Percentiles rank a stretch among this genome's conserved stretches.
phyloP scores from a whole-genome alignment of 2,888 invertebrate genomes.

The Apocheima hispidaria region DNA sequence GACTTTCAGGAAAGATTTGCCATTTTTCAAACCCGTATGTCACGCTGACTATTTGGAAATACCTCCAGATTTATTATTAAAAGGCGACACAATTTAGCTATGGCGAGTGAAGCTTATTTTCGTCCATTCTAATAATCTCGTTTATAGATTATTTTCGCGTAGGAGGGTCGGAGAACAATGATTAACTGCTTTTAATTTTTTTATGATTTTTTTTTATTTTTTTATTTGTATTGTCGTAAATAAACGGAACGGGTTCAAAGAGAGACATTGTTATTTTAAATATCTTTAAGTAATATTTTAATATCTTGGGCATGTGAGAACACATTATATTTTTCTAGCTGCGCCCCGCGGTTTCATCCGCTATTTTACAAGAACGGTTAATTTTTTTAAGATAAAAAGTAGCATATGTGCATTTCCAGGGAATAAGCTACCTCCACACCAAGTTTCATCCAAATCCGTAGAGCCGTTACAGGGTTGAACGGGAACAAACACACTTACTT shows the following conservation, averaged over 20 bases:
- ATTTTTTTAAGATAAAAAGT: too few species aligned
- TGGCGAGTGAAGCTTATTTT: slow-evolving; percentile 67
- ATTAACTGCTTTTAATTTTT: slow-evolving; percentile 62
- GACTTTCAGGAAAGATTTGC: too few species aligned
- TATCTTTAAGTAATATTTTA: slow-evolving; percentile 15
- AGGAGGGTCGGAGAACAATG: slow-evolving; percentile 61
- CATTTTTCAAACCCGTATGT: slow-evolving; percentile 46
- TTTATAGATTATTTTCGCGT: slow-evolving; percentile 52
- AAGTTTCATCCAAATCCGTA: too few species aligned
- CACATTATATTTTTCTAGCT: too few species aligned
- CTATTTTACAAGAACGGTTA: too few species aligned
- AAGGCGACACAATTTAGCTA: slow-evolving; percentile 69
- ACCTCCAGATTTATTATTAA: slow-evolving; percentile 70
- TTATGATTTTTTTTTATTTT: slow-evolving; percentile 51
- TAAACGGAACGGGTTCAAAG: slow-evolving; percentile 40
- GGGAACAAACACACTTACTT: too few species aligned
- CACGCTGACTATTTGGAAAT: slow-evolving; percentile 52
- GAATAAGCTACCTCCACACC: too few species aligned
- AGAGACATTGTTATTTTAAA: slow-evolving; percentile 19
- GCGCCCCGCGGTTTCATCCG: too few species aligned
- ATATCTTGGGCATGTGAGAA: too few species aligned
- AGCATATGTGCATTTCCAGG: too few species aligned
- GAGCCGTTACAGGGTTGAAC: too few species aligned
- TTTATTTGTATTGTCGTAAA: slow-evolving; percentile 47
- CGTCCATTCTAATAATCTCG: slow-evolving; percentile 63